phyloP scores from a whole-genome alignment of 2,113 vertebrate species.

The Nycticryphes semicollaris region DNA sequence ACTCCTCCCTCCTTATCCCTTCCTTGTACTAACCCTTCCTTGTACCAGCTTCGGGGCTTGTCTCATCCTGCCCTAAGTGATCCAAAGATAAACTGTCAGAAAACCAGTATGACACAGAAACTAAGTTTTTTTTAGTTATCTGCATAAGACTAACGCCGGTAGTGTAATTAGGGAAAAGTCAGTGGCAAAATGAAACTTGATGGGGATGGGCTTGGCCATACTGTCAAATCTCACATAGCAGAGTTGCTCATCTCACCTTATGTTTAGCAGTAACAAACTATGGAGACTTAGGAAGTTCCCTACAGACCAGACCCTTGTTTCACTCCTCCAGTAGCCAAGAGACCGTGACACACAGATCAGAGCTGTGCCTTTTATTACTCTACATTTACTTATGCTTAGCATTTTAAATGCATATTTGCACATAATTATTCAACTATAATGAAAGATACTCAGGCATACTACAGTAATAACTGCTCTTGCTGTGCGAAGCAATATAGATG shows the following conservation, averaged over 20 bases:
- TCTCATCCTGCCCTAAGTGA: background rate
- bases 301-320: background rate
- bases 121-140: background rate
- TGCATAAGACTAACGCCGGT: fast-evolving
- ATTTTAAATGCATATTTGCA: background rate
- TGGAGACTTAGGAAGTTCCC: background rate
- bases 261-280: background rate
- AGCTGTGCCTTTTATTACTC: background rate
- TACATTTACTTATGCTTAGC: background rate
- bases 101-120: background rate
- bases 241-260: fast-evolving
- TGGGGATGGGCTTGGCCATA: background rate
- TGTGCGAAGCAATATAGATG: background rate
- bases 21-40: background rate
- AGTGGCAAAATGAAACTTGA: background rate
- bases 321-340: background rate
- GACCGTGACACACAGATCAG: background rate
- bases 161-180: background rate
- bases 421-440: background rate
- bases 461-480: background rate
- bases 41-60: background rate
- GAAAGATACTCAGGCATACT: background rate
- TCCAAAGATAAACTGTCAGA: background rate
- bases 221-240: background rate
- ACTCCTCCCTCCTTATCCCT: background rate